Conservation (phyloP, 2,888 invertebrate species). For the Cheiracanthium punctorium region DNA sequence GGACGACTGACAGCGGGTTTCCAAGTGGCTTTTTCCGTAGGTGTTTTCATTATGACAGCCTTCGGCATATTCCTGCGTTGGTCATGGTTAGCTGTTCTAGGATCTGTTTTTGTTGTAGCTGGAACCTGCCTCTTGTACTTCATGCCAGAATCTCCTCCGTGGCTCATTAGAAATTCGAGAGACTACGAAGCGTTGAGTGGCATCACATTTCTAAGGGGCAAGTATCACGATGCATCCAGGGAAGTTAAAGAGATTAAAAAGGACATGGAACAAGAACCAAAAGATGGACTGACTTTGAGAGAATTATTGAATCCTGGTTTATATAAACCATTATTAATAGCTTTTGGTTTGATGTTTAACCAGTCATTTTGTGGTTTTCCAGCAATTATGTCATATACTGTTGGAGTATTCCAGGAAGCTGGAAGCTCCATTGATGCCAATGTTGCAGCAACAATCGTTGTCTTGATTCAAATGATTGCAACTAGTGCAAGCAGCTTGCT, state of each 20-base stretch:
- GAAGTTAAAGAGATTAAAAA: constrained; percentile 32
- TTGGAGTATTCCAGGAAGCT: constrained; percentile 75
- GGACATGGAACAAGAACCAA: neutral
- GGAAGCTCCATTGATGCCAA: constrained; percentile 72
- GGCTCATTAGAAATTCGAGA: constrained; percentile 39
- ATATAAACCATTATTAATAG: constrained; percentile 74
- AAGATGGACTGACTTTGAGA: neutral
- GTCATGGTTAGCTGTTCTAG: constrained; percentile 50
- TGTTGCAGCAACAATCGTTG: constrained; percentile 83
- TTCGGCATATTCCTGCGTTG: constrained; percentile 54
- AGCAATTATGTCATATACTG: constrained; percentile 77
- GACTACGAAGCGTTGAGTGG: constrained; percentile 72
- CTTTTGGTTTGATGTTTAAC: constrained; percentile 75
- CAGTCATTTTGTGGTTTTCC: constrained; percentile 77
- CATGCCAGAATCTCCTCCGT: constrained; percentile 68
- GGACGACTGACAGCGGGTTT: constrained; percentile 37
- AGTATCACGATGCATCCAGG: constrained; percentile 65
- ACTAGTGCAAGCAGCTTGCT: constrained; percentile 75
- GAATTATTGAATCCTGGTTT: constrained; percentile 73
- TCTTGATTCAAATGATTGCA: constrained; percentile 75
- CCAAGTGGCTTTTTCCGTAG: constrained; percentile 29
- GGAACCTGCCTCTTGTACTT: constrained; percentile 40
- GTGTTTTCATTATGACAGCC: constrained; percentile 36
- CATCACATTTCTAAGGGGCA: constrained; percentile 73
- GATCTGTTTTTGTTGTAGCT: neutral